Percentiles rank a stretch among this genome's conserved stretches.
phyloP scores from a whole-genome alignment of 2,888 invertebrate genomes.

The Rhagonycha lutea region DNA sequence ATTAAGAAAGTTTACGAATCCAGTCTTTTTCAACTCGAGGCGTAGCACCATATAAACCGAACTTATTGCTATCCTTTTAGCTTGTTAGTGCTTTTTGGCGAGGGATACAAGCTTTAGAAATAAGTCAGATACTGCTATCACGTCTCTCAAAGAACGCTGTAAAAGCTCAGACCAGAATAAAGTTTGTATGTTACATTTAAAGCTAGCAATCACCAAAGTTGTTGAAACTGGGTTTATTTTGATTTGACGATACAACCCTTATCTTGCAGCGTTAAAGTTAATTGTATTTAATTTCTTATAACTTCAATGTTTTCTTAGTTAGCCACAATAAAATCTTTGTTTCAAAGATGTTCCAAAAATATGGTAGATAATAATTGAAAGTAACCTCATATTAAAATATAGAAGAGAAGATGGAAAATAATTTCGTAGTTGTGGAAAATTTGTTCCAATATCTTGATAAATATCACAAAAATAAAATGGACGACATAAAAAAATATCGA shows the following conservation, averaged over 20 bases:
- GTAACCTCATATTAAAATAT: not conserved
- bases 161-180: slow-evolving; percentile 8
- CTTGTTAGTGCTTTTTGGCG: slow-evolving; percentile 21
- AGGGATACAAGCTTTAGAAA: slow-evolving; percentile 2
- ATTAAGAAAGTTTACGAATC: slow-evolving; percentile 14
- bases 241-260: slow-evolving; percentile 6
- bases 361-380: not conserved
- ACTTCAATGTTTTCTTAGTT: not conserved
- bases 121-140: slow-evolving; percentile 14
- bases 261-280: not conserved
- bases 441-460: not conserved
- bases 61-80: slow-evolving; percentile 26
- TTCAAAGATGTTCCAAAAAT: not conserved
- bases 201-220: slow-evolving; percentile 14
- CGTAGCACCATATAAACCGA: slow-evolving; percentile 21
- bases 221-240: slow-evolving; percentile 10
- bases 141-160: slow-evolving; percentile 13
- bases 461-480: not conserved
- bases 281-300: not conserved
- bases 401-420: not conserved
- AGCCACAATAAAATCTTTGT: not conserved
- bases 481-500: not conserved
- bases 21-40: slow-evolving; percentile 14
- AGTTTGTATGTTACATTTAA: slow-evolving; percentile 15
- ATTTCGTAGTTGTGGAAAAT: not conserved